Conservation (phyloP, 2,797 vertebrate species). For the Parauchenoglanis punctatus region DNA sequence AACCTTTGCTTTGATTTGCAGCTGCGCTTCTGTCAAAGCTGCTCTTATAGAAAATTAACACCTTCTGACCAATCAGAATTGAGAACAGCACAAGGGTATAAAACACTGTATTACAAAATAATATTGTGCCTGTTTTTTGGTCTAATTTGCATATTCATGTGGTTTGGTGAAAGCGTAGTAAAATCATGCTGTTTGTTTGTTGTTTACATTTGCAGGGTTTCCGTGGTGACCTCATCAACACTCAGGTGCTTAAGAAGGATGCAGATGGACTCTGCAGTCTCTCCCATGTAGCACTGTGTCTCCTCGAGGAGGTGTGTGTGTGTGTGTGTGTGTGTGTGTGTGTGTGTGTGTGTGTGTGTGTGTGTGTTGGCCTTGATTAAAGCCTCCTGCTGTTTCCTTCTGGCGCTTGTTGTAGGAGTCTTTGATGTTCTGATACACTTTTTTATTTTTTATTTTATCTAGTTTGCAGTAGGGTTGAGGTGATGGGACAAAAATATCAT, state of each 20-base stretch:
- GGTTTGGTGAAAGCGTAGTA: neutral
- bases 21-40: neutral
- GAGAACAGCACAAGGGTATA: neutral
- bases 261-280: slow-evolving; percentile 78
- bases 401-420: neutral
- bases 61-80: slow-evolving; percentile 1
- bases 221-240: slow-evolving; percentile 72
- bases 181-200: slow-evolving; percentile 6
- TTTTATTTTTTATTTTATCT: neutral
- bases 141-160: neutral
- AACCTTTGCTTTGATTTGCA: neutral
- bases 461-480: no score
- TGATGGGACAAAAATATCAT: neutral
- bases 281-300: slow-evolving; percentile 78
- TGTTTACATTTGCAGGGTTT: slow-evolving; percentile 69
- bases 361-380: slow-evolving; percentile 6
- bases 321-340: slow-evolving; percentile 56
- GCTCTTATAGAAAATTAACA: neutral
- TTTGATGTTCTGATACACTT: neutral
- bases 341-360: slow-evolving; percentile 5
- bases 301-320: slow-evolving; percentile 79
- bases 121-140: no score
- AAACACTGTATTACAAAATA: neutral
- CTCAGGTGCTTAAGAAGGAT: slow-evolving; percentile 80
- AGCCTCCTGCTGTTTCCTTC: slow-evolving; percentile 3